A percentile compares a stretch with the other conserved stretches of the same genome.
Evolutionary conservation across 2,797 vertebrate species (phyloP).

Genomic region (Sphaeramia orbicularis): DNA sequence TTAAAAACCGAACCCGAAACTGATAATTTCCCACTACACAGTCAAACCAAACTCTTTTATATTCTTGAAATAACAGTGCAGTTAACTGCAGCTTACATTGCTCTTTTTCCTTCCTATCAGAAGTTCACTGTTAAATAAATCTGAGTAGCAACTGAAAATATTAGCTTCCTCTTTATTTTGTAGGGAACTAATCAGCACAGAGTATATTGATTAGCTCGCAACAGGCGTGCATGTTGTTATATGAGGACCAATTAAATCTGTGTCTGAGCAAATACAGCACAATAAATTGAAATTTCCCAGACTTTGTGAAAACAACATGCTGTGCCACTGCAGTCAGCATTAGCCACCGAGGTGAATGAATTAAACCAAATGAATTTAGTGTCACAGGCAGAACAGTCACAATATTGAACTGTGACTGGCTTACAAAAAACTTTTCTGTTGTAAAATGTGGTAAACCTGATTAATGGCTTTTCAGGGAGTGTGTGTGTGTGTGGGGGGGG

Average conservation of each 20-base stretch:
- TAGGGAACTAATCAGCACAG: conserved; percentile 5
- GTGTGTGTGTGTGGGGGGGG: too few relatives aligned
- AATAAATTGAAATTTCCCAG: conserved; percentile 30
- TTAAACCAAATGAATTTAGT: conserved; percentile 44
- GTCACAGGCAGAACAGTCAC: conserved; percentile 36
- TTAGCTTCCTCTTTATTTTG: conserved; percentile 3
- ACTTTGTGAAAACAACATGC: conserved; percentile 25
- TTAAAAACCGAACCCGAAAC: too few relatives aligned
- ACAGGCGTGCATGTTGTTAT: conserved; percentile 5
- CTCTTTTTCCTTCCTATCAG: conserved; percentile 1
- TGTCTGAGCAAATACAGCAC: conserved; percentile 26
- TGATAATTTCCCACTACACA: too few relatives aligned
- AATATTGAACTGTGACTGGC: conserved; percentile 36
- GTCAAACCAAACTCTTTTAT: too few relatives aligned
- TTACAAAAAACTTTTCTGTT: conserved; percentile 22
- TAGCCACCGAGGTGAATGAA: conserved; percentile 44
- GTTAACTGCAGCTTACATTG: neutral
- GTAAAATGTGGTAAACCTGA: conserved; percentile 30
- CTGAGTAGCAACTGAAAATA: neutral
- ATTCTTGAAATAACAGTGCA: neutral
- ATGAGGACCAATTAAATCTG: conserved; percentile 36
- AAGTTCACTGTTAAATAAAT: conserved; percentile 2
- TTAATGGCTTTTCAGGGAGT: conserved; percentile 21
- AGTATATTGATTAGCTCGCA: conserved; percentile 23
- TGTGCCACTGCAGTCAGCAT: conserved; percentile 27